A percentile compares a stretch with the other conserved stretches of the same genome.
These are phyloP conservation scores for Chaenocephalus aceratus DNA, from an alignment of 2,113 vertebrate genomes.

Conservation along the genomic window DNA sequence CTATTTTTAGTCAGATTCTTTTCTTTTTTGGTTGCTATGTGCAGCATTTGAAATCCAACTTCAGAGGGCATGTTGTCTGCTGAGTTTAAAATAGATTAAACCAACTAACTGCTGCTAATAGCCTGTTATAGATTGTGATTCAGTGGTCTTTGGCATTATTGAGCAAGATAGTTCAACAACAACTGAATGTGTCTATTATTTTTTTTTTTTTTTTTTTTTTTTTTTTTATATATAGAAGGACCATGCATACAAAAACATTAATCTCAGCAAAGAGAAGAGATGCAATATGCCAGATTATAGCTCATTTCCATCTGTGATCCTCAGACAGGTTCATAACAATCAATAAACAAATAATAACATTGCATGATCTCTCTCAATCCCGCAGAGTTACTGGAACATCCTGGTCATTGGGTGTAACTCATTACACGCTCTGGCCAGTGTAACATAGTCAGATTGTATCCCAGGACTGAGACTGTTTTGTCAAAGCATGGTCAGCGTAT, in stretches of 20 bases:
- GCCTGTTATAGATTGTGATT: slow-evolving; percentile 36
- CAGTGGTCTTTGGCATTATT: slow-evolving; percentile 36
- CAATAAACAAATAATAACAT: too few relatives aligned
- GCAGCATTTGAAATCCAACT: background rate
- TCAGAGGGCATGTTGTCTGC: background rate
- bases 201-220: too few relatives aligned
- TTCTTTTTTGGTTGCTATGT: background rate
- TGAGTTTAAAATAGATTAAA: background rate
- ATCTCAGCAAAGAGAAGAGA: too few relatives aligned
- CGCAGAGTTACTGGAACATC: slow-evolving; percentile 66
- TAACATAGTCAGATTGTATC: slow-evolving; percentile 43
- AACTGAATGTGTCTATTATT: slow-evolving; percentile 29
- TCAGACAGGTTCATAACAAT: too few relatives aligned
- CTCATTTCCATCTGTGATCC: too few relatives aligned
- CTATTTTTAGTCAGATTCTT: background rate
- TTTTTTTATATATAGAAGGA: too few relatives aligned
- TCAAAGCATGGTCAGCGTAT: slow-evolving; percentile 51
- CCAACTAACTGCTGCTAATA: background rate
- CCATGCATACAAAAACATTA: too few relatives aligned
- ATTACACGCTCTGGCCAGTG: slow-evolving; percentile 48
- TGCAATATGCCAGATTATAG: too few relatives aligned
- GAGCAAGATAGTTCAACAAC: slow-evolving; percentile 10
- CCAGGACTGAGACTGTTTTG: slow-evolving; percentile 48
- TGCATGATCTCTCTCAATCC: slow-evolving; percentile 4
- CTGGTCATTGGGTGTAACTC: slow-evolving; percentile 74